These are phyloP conservation scores for Microtus richardsoni DNA, from an alignment of 2,113 vertebrate species.

Conservation along the genomic window DNA sequence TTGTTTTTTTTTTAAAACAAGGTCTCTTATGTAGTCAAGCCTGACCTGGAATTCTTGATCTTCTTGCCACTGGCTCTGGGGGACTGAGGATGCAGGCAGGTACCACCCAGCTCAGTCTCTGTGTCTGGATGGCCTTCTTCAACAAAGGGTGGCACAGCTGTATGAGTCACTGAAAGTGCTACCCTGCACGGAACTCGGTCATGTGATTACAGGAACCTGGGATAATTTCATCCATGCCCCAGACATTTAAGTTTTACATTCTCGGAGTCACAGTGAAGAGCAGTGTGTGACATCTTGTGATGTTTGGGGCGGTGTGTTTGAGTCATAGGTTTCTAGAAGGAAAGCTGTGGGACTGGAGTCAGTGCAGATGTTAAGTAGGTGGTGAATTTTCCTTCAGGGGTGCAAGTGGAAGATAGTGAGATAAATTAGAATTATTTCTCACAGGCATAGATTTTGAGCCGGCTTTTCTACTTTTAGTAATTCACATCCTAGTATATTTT, in stretches of 20 bases:
- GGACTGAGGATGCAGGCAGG: neutral
- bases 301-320: neutral
- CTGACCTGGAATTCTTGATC: neutral
- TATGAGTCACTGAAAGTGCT: neutral
- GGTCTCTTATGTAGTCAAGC: neutral
- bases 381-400: neutral
- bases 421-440: neutral
- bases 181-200: too few species aligned
- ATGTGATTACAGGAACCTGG: neutral
- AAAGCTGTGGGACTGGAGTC: neutral
- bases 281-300: neutral
- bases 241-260: neutral
- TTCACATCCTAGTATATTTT: constrained; percentile 19
- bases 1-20: neutral
- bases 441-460: neutral
- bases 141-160: neutral
- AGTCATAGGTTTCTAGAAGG: neutral
- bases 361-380: neutral
- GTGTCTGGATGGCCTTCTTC: neutral
- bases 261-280: neutral
- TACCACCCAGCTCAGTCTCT: neutral
- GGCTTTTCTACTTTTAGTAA: constrained; percentile 31
- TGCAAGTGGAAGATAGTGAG: neutral
- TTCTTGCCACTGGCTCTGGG: neutral
- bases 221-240: neutral